These are phyloP conservation scores for Axis porcinus DNA, from an alignment of 2,113 vertebrate genomes.

Conservation along the genomic window DNA sequence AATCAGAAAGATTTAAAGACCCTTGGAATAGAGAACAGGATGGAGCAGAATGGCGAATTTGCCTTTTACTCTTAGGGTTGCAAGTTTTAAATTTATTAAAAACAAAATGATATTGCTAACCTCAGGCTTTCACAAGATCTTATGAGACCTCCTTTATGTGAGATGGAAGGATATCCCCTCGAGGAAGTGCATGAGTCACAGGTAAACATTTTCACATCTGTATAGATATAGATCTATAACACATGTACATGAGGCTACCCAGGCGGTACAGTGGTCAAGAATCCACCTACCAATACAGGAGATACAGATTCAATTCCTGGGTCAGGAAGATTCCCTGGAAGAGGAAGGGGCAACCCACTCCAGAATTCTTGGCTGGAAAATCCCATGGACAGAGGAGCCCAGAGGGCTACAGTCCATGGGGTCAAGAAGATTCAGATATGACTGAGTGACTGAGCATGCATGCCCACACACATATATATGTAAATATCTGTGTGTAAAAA, in stretches of 20 bases:
- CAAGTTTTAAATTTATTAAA: constrained; percentile 2
- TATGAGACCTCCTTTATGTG: not conserved
- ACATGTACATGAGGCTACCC: not conserved
- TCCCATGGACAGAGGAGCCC: not conserved
- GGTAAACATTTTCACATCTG: not conserved
- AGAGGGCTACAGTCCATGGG: not conserved
- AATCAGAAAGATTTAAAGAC: constrained; percentile 58
- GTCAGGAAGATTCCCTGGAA: not conserved
- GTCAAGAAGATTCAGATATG: not conserved
- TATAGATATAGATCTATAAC: not conserved
- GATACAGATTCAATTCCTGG: not conserved
- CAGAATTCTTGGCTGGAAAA: not conserved
- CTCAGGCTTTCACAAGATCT: constrained; percentile 23
- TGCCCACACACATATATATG: not conserved
- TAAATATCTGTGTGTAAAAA: not conserved
- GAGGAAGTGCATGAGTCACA: not conserved
- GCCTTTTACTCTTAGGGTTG: not conserved
- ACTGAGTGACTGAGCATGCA: not conserved
- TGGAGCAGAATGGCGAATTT: not conserved
- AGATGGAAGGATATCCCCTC: not conserved
- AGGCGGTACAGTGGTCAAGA: not conserved
- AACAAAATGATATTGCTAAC: not conserved
- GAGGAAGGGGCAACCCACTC: not conserved
- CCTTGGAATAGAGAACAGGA: not conserved
- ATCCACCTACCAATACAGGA: not conserved